Evolutionary conservation across 2,888 invertebrate genomes (phyloP).

Genomic region (Fissipunctia ypsillon): DNA sequence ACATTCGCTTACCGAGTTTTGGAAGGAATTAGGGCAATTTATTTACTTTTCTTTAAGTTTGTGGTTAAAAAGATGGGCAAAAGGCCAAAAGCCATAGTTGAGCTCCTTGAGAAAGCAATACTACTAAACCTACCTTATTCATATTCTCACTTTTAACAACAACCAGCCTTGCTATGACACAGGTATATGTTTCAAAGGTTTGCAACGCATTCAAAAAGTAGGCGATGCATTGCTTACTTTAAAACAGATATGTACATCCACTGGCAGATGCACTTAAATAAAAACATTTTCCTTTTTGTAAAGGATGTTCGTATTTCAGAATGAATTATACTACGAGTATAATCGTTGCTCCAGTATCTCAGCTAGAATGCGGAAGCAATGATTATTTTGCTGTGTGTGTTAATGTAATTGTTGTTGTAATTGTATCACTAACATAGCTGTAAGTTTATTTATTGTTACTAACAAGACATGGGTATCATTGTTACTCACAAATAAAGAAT

Average conservation of each 20-base stretch:
- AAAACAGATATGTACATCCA: not conserved
- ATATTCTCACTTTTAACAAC: not conserved
- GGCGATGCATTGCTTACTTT: not conserved
- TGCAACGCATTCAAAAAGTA: too few species aligned
- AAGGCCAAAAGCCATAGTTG: not conserved
- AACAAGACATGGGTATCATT: too few species aligned
- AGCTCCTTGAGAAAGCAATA: not conserved
- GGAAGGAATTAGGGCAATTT: conserved; percentile 46
- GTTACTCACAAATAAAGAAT: too few species aligned
- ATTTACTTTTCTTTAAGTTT: conserved; percentile 29
- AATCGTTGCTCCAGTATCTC: too few species aligned
- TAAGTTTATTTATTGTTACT: too few species aligned
- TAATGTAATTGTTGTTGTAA: too few species aligned
- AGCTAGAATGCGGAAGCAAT: too few species aligned
- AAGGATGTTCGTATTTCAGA: not conserved
- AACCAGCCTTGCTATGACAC: not conserved
- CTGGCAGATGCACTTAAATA: not conserved
- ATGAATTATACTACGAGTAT: too few species aligned
- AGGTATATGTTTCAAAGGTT: not conserved
- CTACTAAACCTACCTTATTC: not conserved
- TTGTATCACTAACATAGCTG: too few species aligned
- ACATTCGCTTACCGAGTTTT: conserved; percentile 49
- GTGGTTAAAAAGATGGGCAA: not conserved
- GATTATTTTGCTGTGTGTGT: too few species aligned
- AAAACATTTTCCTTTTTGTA: not conserved